phyloP scores from a whole-genome alignment of 1,140 invertebrate genomes.

The Phocides pigmalion region DNA sequence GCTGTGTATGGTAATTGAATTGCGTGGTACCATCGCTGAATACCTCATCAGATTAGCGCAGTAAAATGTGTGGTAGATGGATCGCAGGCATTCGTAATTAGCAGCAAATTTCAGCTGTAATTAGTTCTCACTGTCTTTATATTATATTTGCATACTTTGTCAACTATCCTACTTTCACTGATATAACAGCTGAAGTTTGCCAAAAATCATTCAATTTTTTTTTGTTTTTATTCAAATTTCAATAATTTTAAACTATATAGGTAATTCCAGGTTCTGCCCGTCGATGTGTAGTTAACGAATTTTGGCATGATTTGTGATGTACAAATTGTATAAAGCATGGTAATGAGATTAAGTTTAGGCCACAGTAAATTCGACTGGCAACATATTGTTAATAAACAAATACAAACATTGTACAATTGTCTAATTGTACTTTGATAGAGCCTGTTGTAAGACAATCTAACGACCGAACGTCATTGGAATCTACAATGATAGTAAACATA shows the following conservation, averaged over 20 bases:
- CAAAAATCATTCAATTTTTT: constrained; percentile 1
- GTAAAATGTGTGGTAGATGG: neutral
- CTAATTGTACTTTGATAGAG: too few species aligned
- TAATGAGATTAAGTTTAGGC: too few species aligned
- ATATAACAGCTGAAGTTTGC: constrained; percentile 19
- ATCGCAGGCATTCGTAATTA: neutral
- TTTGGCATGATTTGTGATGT: constrained; percentile 7
- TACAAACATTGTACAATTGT: too few species aligned
- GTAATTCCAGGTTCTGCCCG: neutral
- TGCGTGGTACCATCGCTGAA: constrained; percentile 22
- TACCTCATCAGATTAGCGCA: constrained; percentile 7
- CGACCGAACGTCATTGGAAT: too few species aligned
- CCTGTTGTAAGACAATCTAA: too few species aligned
- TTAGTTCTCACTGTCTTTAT: neutral
- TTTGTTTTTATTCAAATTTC: neutral
- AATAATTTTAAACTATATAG: neutral
- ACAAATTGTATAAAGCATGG: neutral
- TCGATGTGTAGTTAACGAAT: neutral
- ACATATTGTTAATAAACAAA: too few species aligned
- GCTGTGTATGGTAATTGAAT: too few species aligned
- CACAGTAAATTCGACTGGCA: too few species aligned
- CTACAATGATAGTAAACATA: too few species aligned
- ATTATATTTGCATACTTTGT: too few species aligned
- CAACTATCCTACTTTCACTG: neutral
- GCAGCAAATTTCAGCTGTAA: constrained; percentile 1